A percentile compares a stretch with the other conserved stretches of the same genome.
Evolutionary conservation across 2,888 invertebrate species (phyloP).

Genomic region (Lycocerus yunnanus): DNA sequence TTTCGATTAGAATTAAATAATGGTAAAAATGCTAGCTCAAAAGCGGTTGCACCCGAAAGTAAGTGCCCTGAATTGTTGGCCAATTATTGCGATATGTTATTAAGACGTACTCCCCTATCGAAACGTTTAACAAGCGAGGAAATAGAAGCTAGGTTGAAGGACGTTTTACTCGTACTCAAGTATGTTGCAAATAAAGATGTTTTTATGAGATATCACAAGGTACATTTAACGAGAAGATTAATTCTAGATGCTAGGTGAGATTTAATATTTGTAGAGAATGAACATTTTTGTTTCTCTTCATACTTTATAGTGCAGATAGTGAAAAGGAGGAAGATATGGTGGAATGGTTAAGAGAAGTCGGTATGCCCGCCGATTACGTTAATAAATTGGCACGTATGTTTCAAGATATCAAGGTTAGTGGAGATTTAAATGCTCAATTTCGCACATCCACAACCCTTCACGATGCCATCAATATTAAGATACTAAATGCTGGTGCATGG

Average conservation of each 20-base stretch:
- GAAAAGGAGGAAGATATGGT: constrained; percentile 99
- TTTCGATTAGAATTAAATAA: constrained; percentile 70
- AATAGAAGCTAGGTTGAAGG: constrained; percentile 89
- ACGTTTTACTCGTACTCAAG: constrained; percentile 95
- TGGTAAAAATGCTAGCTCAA: constrained; percentile 65
- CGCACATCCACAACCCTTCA: constrained; percentile 78
- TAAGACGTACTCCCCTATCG: constrained; percentile 94
- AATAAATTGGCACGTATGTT: constrained; percentile 98
- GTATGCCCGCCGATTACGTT: constrained; percentile 99
- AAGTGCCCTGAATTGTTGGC: constrained; percentile 98
- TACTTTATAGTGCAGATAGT: constrained; percentile 85
- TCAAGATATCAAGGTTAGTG: constrained; percentile 96
- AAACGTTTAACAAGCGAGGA: constrained; percentile 96
- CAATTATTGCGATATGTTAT: constrained; percentile 99
- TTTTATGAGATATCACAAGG: constrained; percentile 99
- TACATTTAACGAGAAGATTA: constrained; percentile 91
- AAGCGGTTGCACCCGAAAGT: constrained; percentile 85
- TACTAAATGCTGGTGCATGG: constrained; percentile 98
- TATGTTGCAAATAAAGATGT: constrained; percentile 99
- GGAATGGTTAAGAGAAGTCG: constrained; percentile 95
- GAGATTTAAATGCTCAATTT: constrained; percentile 94
- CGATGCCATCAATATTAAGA: constrained; percentile 96
- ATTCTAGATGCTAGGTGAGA: constrained; percentile 82
- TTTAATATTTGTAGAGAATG: neutral
- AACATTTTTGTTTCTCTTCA: neutral